phyloP scores from a whole-genome alignment of 2,888 invertebrate genomes.

The Apamea monoglypha region DNA sequence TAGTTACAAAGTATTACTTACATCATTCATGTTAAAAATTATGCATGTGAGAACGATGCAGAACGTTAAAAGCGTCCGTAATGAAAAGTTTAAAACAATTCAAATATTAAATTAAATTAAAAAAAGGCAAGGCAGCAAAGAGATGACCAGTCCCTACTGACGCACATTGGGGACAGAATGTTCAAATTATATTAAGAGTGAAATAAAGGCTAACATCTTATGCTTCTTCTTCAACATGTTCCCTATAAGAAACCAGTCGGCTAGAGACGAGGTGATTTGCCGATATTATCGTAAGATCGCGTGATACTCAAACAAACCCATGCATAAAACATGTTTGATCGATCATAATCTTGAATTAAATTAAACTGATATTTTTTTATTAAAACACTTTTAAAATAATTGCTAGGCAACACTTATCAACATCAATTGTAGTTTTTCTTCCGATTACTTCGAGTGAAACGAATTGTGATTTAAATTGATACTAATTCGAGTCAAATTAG shows the following conservation, averaged over 20 bases:
- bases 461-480: conserved; percentile 17
- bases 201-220: not conserved
- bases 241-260: not conserved
- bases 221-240: not conserved
- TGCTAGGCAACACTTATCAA: conserved; percentile 10
- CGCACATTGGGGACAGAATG: too few species aligned
- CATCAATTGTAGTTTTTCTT: conserved; percentile 25
- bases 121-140: too few species aligned
- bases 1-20: too few species aligned
- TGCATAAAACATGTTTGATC: conserved; percentile 30
- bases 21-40: too few species aligned
- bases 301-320: conserved; percentile 29
- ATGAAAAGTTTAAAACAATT: too few species aligned
- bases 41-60: too few species aligned
- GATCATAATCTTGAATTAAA: conserved; percentile 17
- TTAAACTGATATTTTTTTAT: conserved; percentile 12
- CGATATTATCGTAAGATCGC: conserved; percentile 20
- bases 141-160: too few species aligned
- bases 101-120: too few species aligned
- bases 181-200: too few species aligned
- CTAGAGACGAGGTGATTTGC: not conserved
- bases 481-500: not conserved
- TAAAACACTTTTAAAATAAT: conserved; percentile 1
- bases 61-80: too few species aligned
- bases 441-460: conserved; percentile 3